Base-by-base conservation (phyloP, 2,113 vertebrate species). In the Ammodytes marinus region DNA sequence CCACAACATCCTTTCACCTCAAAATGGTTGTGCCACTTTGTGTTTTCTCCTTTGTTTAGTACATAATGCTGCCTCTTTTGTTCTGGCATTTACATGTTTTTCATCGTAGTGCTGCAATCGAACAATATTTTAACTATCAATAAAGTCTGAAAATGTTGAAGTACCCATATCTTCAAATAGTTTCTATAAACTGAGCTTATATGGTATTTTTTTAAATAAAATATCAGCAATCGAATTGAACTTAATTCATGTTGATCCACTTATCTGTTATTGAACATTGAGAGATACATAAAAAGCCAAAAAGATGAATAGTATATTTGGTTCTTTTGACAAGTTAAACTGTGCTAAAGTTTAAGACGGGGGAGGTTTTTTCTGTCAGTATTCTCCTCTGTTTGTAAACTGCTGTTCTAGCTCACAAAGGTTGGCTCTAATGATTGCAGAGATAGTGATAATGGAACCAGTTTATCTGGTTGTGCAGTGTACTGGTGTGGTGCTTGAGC, bases 381-480 rank as follows among this genome's bases (percentile, higher is more conserved):
- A 40, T 53, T 64, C 50, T 6, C 15, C 45, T 77, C 14, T 0
- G 37, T 82, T 68, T 79, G 58, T 11, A 46, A 66, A 43, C 46
- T 55, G 40, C 49, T 55, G 60, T 46, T 45, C 47, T 46, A n/a
- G 43, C 35, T 82, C 46, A 76, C 80, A 90, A 63, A 57, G 58
- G 46, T 27, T 2, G 3, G 52, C 4, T 54, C 63, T 47, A 52
- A 11, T 57, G 65, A 83, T 76, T 46, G 35, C 1, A n/a, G 35
- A 60, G 55, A 83, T 78, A 73, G 40, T 59, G 40, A 85, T 86
- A 80, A 80, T 75, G 71, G 65, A 92, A 94, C 89, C 89, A 80
- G 91, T 92, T 76, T 35, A 69, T 87, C 91, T 75, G 84, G 91
- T 90, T 83, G 37, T 69, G 50, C 71, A 77, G 68, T 71, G 40